Conservation (phyloP, 2,888 invertebrate species). For the Cheiracanthium punctorium region DNA sequence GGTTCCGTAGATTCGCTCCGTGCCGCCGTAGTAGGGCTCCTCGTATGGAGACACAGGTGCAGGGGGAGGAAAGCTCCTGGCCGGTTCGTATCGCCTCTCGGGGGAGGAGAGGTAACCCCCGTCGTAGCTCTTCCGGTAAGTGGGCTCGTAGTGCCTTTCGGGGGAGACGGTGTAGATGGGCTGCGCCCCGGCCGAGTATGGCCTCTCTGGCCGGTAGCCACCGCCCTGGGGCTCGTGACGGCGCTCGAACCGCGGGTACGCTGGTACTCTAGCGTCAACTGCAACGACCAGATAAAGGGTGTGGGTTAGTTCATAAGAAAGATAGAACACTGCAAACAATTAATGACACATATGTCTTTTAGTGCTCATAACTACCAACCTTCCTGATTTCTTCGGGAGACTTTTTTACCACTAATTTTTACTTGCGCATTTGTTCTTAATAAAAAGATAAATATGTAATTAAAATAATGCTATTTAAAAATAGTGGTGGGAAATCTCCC, state of each 20-base stretch:
- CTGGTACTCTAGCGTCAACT: slow-evolving; percentile 35
- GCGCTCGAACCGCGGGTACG: slow-evolving; percentile 65
- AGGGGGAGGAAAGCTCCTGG: slow-evolving; percentile 57
- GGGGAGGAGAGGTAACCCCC: slow-evolving; percentile 90
- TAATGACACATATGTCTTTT: neutral
- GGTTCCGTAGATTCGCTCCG: slow-evolving; percentile 83
- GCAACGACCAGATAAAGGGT: neutral
- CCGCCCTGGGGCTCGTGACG: slow-evolving; percentile 70
- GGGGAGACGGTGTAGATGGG: slow-evolving; percentile 68
- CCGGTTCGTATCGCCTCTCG: slow-evolving; percentile 72
- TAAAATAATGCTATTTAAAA: too few species aligned
- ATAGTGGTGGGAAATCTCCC: too few species aligned
- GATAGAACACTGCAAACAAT: too few species aligned
- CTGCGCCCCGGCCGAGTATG: slow-evolving; percentile 71
- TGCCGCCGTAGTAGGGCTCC: slow-evolving; percentile 81
- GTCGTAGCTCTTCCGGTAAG: slow-evolving; percentile 60
- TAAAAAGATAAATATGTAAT: too few species aligned
- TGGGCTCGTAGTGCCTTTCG: slow-evolving; percentile 69
- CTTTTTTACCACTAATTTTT: too few species aligned
- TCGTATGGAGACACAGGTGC: slow-evolving; percentile 83
- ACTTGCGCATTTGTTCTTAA: too few species aligned
- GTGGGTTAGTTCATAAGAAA: neutral
- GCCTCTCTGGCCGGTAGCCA: slow-evolving; percentile 71
- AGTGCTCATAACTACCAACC: too few species aligned
- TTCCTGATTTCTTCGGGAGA: too few species aligned